These are phyloP conservation scores for Hiodon tergisus DNA, from an alignment of 2,113 vertebrate species.

Conservation along the genomic window DNA sequence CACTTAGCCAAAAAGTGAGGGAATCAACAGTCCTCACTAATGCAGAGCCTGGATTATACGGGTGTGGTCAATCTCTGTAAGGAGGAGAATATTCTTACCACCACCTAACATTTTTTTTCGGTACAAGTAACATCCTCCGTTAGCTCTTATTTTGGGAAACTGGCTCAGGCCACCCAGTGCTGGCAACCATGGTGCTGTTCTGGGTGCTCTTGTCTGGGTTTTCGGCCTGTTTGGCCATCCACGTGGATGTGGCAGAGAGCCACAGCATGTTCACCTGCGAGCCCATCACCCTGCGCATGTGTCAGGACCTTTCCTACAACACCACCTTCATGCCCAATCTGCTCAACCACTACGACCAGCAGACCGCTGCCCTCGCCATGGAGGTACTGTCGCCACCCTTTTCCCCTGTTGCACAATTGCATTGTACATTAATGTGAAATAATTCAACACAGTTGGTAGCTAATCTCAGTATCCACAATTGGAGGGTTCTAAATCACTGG, in stretches of 20 bases:
- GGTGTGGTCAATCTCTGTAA: too few relatives aligned
- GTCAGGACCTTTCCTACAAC: constrained; percentile 95
- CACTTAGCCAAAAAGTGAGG: too few relatives aligned
- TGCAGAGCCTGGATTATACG: too few relatives aligned
- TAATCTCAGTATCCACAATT: too few relatives aligned
- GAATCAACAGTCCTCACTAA: too few relatives aligned
- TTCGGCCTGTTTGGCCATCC: constrained; percentile 48
- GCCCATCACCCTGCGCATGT: constrained; percentile 92
- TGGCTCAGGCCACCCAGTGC: not conserved
- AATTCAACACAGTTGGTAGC: too few relatives aligned
- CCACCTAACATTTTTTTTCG: too few relatives aligned
- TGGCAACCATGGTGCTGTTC: constrained; percentile 13
- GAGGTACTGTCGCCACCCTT: constrained; percentile 69
- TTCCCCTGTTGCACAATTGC: not conserved
- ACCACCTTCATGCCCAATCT: constrained; percentile 97
- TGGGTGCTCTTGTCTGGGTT: constrained; percentile 41
- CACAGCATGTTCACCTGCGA: constrained; percentile 95
- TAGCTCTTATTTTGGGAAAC: too few relatives aligned
- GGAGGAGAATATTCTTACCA: too few relatives aligned
- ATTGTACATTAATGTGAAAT: not conserved
- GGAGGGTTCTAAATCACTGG: too few relatives aligned
- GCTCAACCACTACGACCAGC: constrained; percentile 96
- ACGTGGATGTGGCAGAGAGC: constrained; percentile 55
- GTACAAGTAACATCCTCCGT: too few relatives aligned
- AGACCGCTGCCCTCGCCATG: constrained; percentile 92